Conservation (phyloP, 1,140 invertebrate species). For the Wiebesia pumilae region DNA sequence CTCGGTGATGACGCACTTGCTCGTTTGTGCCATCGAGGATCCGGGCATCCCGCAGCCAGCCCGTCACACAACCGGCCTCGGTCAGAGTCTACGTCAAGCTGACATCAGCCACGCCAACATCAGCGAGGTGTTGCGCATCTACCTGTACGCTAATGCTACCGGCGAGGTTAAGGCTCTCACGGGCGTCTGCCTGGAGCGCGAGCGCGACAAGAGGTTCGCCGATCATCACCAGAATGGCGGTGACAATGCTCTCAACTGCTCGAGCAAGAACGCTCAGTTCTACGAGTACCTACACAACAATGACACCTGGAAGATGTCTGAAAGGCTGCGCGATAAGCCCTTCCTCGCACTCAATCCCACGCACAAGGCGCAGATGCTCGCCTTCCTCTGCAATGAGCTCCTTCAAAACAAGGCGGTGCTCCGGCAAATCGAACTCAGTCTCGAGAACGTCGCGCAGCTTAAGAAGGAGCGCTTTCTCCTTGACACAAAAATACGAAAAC, state of each 20-base stretch:
- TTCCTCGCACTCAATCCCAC: conserved; percentile 91
- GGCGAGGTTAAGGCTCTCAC: conserved; percentile 89
- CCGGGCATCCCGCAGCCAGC: conserved; percentile 94
- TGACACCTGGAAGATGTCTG: conserved; percentile 84
- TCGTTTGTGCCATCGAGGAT: conserved; percentile 95
- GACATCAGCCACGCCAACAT: conserved; percentile 93
- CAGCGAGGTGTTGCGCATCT: conserved; percentile 93
- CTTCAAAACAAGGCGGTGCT: conserved; percentile 93
- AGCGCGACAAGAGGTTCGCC: conserved; percentile 84
- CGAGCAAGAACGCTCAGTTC: conserved; percentile 84
- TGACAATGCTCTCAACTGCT: conserved; percentile 78
- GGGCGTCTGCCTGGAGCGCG: conserved; percentile 84
- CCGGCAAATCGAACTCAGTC: conserved; percentile 84
- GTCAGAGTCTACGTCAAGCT: conserved; percentile 92
- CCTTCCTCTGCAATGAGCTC: conserved; percentile 94
- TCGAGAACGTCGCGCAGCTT: conserved; percentile 84
- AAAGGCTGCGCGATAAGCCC: conserved; percentile 85
- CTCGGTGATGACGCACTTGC: conserved; percentile 90
- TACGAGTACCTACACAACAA: conserved; percentile 86
- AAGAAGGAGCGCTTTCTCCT: conserved; percentile 87
- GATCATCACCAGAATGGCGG: conserved; percentile 87
- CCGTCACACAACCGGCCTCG: conserved; percentile 89
- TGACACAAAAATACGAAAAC: conserved; percentile 91
- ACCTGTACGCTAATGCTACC: conserved; percentile 89
- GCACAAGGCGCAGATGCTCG: conserved; percentile 90